Conservation (phyloP, 2,797 vertebrate genomes). For the Pogonophryne albipinna region DNA sequence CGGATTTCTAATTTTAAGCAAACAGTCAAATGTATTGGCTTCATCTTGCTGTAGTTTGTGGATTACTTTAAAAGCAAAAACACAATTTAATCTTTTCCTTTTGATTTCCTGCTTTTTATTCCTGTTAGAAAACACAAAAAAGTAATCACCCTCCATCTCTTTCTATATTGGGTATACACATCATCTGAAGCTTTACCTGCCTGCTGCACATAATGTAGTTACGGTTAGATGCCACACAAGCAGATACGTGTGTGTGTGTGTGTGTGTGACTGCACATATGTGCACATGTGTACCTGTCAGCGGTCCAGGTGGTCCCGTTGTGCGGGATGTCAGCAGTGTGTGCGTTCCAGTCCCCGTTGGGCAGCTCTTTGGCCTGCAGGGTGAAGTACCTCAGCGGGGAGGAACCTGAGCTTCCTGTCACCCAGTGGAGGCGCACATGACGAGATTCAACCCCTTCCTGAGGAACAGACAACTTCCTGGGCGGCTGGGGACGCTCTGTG, state of each 20-base stretch:
- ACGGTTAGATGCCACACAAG: not conserved
- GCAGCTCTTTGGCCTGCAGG: slow-evolving; percentile 90
- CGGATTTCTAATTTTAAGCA: not conserved
- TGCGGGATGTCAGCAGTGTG: slow-evolving; percentile 90
- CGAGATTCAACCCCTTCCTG: slow-evolving; percentile 90
- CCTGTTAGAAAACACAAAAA: not conserved
- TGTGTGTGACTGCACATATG: not conserved
- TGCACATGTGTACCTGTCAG: slow-evolving; percentile 86
- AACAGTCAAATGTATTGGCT: not conserved
- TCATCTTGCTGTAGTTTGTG: too few species aligned
- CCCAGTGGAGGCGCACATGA: slow-evolving; percentile 89
- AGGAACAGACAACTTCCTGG: slow-evolving; percentile 87
- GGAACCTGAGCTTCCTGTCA: slow-evolving; percentile 90
- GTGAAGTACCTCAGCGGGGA: slow-evolving; percentile 95
- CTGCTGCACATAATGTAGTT: not conserved
- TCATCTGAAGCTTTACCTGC: not conserved
- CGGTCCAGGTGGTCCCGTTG: slow-evolving; percentile 86
- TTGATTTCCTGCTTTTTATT: not conserved
- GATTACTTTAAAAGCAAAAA: too few species aligned
- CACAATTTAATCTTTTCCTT: too few species aligned
- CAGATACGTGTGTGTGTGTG: slow-evolving; percentile 1
- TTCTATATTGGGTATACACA: too few species aligned
- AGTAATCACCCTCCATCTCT: not conserved
- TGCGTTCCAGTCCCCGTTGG: slow-evolving; percentile 86
- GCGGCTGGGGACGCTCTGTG: slow-evolving; percentile 92